Evolutionary conservation across 1,140 invertebrate species (phyloP).

Genomic region (Periplaneta americana): DNA sequence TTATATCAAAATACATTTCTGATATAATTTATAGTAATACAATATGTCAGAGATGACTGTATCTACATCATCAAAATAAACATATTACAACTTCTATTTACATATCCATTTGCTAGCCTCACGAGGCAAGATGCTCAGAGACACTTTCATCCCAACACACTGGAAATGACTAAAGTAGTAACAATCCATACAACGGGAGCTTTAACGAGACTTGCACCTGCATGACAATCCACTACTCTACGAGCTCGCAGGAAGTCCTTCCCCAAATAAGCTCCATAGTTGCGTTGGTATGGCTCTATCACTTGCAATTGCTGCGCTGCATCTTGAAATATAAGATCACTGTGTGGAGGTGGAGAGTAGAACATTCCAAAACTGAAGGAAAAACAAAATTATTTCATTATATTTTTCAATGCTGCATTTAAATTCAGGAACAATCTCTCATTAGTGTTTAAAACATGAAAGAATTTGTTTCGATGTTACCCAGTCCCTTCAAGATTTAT

Average conservation of each 20-base stretch:
- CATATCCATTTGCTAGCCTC: neutral
- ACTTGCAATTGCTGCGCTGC: conserved; percentile 77
- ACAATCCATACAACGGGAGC: neutral
- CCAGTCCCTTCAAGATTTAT: too few relatives aligned
- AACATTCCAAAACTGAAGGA: conserved; percentile 81
- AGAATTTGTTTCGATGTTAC: too few relatives aligned
- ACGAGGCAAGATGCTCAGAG: neutral
- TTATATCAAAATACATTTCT: neutral
- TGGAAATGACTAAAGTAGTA: neutral
- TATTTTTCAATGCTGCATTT: too few relatives aligned
- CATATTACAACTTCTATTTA: neutral
- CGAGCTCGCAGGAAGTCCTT: conserved; percentile 69
- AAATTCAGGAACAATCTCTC: too few relatives aligned
- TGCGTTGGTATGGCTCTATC: conserved; percentile 54
- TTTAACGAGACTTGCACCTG: conserved; percentile 37
- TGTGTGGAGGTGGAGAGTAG: conserved; percentile 68
- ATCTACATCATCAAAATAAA: neutral
- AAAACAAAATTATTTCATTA: neutral
- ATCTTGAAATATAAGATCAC: conserved; percentile 90
- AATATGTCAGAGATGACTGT: neutral
- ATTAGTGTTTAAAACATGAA: too few relatives aligned
- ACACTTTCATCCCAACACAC: neutral
- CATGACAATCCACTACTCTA: conserved; percentile 70
- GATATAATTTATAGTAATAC: neutral
- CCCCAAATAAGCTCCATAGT: conserved; percentile 64